Evolutionary conservation across 2,888 invertebrate species (phyloP).

Genomic region (Napeogenes inachia): DNA sequence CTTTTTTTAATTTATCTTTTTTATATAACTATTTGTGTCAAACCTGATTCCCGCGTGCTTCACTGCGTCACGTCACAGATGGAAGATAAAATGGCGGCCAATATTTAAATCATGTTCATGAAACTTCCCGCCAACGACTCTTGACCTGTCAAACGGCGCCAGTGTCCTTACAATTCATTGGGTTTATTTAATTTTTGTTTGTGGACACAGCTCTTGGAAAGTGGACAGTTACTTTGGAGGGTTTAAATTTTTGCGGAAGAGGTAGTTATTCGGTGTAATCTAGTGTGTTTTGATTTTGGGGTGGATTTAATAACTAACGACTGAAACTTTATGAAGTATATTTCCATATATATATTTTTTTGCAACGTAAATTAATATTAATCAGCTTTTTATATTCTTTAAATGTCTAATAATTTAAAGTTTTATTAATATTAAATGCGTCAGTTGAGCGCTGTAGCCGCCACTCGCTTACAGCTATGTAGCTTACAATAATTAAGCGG

Average conservation of each 20-base stretch:
- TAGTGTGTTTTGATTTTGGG: slow-evolving; percentile 19
- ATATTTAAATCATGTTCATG: slow-evolving; percentile 65
- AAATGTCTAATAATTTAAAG: not conserved
- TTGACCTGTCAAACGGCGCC: slow-evolving; percentile 38
- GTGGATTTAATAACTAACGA: slow-evolving; percentile 3
- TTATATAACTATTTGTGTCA: slow-evolving; percentile 32
- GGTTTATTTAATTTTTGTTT: slow-evolving; percentile 27
- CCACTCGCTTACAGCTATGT: slow-evolving; percentile 8
- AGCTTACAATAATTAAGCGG: slow-evolving; percentile 21
- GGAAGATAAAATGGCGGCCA: slow-evolving; percentile 61
- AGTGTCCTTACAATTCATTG: slow-evolving; percentile 15
- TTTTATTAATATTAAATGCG: not conserved
- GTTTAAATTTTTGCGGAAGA: slow-evolving; percentile 56
- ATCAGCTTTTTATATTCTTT: not conserved
- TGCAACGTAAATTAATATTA: not conserved
- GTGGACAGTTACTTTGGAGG: slow-evolving; percentile 39
- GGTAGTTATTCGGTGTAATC: slow-evolving; percentile 20
- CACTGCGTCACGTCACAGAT: slow-evolving; percentile 60
- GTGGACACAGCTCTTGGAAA: slow-evolving; percentile 33
- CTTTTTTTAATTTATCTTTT: not conserved
- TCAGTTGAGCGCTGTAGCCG: not conserved
- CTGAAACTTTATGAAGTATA: not conserved
- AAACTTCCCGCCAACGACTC: slow-evolving; percentile 44
- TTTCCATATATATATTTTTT: not conserved
- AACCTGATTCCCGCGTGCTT: slow-evolving; percentile 45